phyloP scores from a whole-genome alignment of 2,113 vertebrate species.

The Cygnus buccinator region DNA sequence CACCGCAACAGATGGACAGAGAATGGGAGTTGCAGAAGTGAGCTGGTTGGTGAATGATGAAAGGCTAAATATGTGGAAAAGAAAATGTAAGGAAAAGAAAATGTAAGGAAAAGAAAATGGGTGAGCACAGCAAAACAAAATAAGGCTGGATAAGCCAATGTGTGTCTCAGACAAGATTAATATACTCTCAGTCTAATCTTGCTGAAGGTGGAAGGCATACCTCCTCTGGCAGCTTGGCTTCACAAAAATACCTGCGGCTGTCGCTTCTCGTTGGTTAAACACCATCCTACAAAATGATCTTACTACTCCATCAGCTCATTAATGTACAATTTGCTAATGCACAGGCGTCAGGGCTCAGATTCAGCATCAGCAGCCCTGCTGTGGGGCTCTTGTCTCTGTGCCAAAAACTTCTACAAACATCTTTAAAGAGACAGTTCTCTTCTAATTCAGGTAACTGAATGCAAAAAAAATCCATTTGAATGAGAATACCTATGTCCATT shows the following conservation, averaged over 20 bases:
- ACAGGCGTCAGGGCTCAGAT: neutral
- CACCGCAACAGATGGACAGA: neutral
- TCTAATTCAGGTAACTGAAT: neutral
- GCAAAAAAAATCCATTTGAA: neutral
- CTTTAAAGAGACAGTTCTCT: neutral
- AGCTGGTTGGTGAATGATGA: neutral
- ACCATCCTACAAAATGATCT: neutral
- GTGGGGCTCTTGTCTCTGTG: neutral
- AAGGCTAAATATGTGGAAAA: accelerated
- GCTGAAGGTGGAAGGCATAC: neutral
- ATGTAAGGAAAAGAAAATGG: neutral
- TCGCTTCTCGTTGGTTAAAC: neutral
- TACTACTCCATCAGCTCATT: neutral
- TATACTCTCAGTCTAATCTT: neutral
- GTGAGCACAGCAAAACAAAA: accelerated
- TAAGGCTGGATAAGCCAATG: neutral
- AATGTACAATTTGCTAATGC: constrained; percentile 11
- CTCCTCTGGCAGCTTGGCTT: neutral
- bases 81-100: neutral
- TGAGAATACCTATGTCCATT: neutral
- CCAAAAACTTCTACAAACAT: neutral
- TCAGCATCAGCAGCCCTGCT: neutral
- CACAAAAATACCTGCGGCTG: neutral
- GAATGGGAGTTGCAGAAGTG: neutral
- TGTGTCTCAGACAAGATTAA: neutral